Base-by-base conservation (phyloP, 2,113 vertebrate genomes). In the Atractosteus spatula region DNA sequence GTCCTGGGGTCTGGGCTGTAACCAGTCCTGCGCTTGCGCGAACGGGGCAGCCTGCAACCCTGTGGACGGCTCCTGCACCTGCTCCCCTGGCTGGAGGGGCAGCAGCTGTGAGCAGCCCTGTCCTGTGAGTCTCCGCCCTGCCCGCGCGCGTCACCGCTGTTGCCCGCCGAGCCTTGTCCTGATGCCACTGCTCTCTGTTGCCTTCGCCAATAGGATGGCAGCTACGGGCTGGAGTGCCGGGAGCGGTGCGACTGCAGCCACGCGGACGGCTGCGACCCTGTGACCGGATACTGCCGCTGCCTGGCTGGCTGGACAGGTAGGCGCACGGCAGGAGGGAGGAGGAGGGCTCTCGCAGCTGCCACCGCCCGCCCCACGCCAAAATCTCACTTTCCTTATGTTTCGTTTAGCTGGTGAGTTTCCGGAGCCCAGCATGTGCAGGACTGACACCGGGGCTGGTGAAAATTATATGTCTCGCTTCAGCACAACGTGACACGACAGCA, bases 241-340 rank as follows among this genome's bases (percentile, higher is more conserved):
- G 93, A 96, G 76, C 93, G 16, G 17, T 99, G 97, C 81, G 96
- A 98, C 83, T 99, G 97, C 62, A 94, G 89, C 86, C 97, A 99
- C 0, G 96, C 96, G 0, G 92, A 96, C 3, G 95, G 96, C 61
- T 99, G 97, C 2, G 95, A 99, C 54, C 90, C 95, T 8, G 80
- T 96, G 79, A 96, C 92, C 0, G 97, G 97, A 3, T 93, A 96
- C 83, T 99, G 97, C 82, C 96, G 91, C 86, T 99, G 97, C 81
- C 90, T 96, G 8, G 93, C 97, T 0, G 97, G 97, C 17, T 99
- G 97, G 97, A 99, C 95, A 91, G 97, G 97, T 99, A 83, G 89
- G 83, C 78, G 57, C 47, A 51, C 5, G 47, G 5, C 47, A 7
- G 47, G 47, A 10, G 47, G 8, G 47, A 10, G 47, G 47, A 51